Evolutionary conservation across 2,888 invertebrate species (phyloP), one percentile per base, ranked within the genome.

Genomic region (Thecocarcelia acutangulata): DNA sequence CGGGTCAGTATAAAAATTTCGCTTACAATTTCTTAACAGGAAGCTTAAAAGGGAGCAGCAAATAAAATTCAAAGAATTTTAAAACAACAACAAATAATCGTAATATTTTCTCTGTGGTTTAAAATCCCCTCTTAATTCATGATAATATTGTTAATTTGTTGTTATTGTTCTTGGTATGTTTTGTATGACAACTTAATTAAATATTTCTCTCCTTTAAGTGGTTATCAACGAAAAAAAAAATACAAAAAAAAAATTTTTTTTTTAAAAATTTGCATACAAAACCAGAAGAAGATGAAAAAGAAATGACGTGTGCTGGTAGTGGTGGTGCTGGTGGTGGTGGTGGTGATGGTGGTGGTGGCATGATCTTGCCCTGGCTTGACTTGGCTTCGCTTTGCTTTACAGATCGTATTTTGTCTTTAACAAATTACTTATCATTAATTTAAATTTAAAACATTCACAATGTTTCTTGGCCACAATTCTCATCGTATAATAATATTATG

Each of bases 391-490:
- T 58, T 33, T 52, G 19, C 19, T 15, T 44, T 52, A 81, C 73
- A 81, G 77, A 82, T 82, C 81, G 81, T 82, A 82, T 82, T 82
- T 82, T 82, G 77, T 77, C 81, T 82, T 82, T 70, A 78, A 82
- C 81, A 82, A 82, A 82, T 82, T 82, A 78, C 81, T 82, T 82
- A 77, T 74, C 81, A 82, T 82, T 82, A 82, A 82, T 82, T 82
- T 82, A 82, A 82, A 82, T 82, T 82, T 82, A 82, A 82, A 82
- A 77, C 81, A 82, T 69, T 74, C 81, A 69, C 76, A 66, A 72
- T 68, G 70, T 50, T 40, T 77, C 42, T 73, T 74, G 61, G 76
- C 37, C 76, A 68, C 21, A 44, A 66, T 68, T 42, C 64, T 72
- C 63, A 80, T 52, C 48, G 58, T 64, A 64, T 54, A 63, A 70